Base-by-base conservation (phyloP, 2,797 vertebrate species). In the Anableps anableps region DNA sequence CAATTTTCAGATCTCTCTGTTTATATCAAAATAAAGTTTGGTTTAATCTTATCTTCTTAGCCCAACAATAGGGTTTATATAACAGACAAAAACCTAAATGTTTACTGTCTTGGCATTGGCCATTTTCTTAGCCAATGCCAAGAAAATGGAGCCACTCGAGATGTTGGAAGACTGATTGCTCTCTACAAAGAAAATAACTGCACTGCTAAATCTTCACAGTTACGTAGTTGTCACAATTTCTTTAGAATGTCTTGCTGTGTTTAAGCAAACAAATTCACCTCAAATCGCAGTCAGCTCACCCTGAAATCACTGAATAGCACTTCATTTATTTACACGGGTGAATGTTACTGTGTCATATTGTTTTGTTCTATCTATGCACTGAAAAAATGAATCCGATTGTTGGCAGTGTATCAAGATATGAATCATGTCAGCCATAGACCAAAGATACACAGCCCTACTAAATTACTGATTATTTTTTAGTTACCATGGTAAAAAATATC, bases 81-180 rank as follows among this genome's bases (percentile, higher is more conserved):
- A 43, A 16, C 0, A 5, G 8, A 68, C 10, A 41, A 2, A 58
- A 13, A 3, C 11, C 23, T n/a, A 1, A 0, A 0, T n/a, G 13
- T 70, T 70, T 43, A 5, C 5, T 9, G 26, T 68, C 13, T 68
- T 2, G 2, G 9, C 36, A 41, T 68, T 26, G 10, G n/a, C n/a
- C n/a, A n/a, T n/a, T n/a, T n/a, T n/a, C n/a, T n/a, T n/a, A n/a
- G 23, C 53, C 26, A 26, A 26, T n/a, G 53, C 53, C 8, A 9
- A 2, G 21, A 26, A 1, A 11, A 8, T n/a, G 26, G 7, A 55
- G 53, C 23, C 53, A 55, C 23, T 55, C 23, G 5, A 19, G 16
- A 19, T 13, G 14, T 4, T 50, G 16, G 17, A 50, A 19, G 48
- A 50, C 48, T 50, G 16, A 48, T 16, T 17, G 48, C 48, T 50